Percentiles rank a stretch among this genome's conserved stretches.
Evolutionary conservation across 2,113 vertebrate genomes (phyloP).

Genomic region (Cathartes aura): DNA sequence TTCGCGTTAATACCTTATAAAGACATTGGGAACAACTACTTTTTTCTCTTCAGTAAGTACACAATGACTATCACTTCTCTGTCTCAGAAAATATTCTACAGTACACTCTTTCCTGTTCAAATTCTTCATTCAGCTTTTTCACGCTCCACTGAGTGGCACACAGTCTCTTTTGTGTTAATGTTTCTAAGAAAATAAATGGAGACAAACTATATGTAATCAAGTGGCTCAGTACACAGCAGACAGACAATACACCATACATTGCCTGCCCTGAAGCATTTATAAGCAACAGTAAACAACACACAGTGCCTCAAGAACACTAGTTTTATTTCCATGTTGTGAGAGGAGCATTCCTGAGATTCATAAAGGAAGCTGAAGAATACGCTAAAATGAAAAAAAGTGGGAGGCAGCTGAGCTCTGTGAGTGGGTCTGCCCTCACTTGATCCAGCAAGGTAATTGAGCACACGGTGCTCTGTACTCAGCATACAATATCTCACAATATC

Average conservation of each 20-base stretch:
- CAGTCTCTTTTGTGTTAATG: background rate
- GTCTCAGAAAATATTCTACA: background rate
- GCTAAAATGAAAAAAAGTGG: background rate
- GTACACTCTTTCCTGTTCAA: background rate
- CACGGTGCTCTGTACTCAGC: background rate
- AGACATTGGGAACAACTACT: background rate
- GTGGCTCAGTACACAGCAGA: background rate
- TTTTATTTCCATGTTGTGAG: background rate
- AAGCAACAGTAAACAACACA: background rate
- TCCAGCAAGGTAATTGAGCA: background rate
- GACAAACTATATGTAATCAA: background rate
- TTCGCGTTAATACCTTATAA: background rate
- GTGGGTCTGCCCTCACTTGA: background rate
- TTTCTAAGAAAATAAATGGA: background rate
- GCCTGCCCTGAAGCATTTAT: background rate
- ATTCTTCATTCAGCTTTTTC: background rate
- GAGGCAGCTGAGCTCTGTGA: background rate
- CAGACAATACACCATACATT: background rate
- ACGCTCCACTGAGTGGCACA: background rate
- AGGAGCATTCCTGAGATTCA: background rate
- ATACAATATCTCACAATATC: background rate
- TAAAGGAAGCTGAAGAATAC: background rate
- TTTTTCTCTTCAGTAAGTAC: background rate
- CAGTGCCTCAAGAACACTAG: background rate
- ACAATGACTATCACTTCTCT: background rate